Percentiles rank a stretch among this genome's conserved stretches.
These are phyloP conservation scores for Anas platyrhynchos DNA, from an alignment of 2,113 vertebrate species.

Conservation along the genomic window DNA sequence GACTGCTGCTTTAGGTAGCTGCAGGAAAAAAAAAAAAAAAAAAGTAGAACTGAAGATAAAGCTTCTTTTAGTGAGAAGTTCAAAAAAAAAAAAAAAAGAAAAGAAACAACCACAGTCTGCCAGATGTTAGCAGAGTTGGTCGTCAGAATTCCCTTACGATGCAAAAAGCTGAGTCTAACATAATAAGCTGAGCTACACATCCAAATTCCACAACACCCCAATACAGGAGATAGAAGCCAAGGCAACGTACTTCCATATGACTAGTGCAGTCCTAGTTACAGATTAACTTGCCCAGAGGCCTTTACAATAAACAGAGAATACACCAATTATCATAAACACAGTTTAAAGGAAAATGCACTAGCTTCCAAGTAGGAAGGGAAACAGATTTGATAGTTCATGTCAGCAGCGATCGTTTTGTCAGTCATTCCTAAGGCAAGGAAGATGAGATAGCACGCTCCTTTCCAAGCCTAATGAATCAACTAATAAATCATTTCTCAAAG, in stretches of 20 bases:
- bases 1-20: not conserved
- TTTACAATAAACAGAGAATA: not conserved
- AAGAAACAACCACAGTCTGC: not conserved
- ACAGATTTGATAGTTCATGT: not conserved
- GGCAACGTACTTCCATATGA: not conserved
- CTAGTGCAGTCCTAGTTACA: not conserved
- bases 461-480: not conserved
- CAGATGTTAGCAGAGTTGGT: accelerated
- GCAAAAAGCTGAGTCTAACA: not conserved
- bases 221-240: not conserved
- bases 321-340: not conserved
- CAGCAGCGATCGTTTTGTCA: not conserved
- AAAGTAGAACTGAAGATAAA: not conserved
- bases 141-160: not conserved
- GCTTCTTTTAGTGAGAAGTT: not conserved
- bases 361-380: not conserved
- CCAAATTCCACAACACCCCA: not conserved
- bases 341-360: not conserved
- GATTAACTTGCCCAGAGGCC: not conserved
- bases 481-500: constrained; percentile 21
- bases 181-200: not conserved
- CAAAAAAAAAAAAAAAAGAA: not conserved
- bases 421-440: not conserved
- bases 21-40: not conserved
- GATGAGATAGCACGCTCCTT: not conserved